Percentiles rank a stretch among this genome's conserved stretches.
These are phyloP conservation scores for Ageneiosus marmoratus DNA, from an alignment of 2,113 vertebrate genomes.

Conservation along the genomic window DNA sequence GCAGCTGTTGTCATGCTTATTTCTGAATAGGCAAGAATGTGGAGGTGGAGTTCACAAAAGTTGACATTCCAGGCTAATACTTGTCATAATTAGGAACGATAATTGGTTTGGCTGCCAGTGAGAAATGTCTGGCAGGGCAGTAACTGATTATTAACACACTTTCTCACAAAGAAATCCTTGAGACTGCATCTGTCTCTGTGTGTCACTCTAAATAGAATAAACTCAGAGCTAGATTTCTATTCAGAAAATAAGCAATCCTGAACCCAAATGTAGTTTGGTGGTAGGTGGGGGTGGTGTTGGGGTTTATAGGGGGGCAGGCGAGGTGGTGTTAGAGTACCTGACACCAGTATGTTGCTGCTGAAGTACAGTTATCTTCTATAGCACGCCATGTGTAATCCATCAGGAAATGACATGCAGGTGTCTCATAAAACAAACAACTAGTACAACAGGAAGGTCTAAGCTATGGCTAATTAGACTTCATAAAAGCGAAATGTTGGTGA, in stretches of 20 bases:
- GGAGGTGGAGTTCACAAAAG: constrained; percentile 9
- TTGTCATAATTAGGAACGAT: constrained; percentile 38
- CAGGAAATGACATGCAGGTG: constrained; percentile 60
- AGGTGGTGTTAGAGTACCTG: neutral
- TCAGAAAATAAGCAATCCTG: neutral
- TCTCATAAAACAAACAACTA: constrained; percentile 54
- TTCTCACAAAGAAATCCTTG: constrained; percentile 4
- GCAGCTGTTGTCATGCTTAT: constrained; percentile 24
- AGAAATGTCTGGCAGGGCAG: neutral
- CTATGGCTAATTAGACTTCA: constrained; percentile 52
- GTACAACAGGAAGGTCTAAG: constrained; percentile 46
- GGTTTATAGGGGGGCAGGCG: too few species aligned
- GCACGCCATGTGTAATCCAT: constrained; percentile 34
- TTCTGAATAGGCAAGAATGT: constrained; percentile 19
- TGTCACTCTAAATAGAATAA: constrained; percentile 1
- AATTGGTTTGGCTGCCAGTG: constrained; percentile 12
- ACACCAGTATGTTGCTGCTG: constrained; percentile 7
- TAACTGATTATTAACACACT: constrained; percentile 6
- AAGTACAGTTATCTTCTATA: constrained; percentile 19
- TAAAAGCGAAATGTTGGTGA: constrained; percentile 40
- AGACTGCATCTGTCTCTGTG: constrained; percentile 13
- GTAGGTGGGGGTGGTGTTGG: too few species aligned
- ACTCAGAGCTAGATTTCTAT: neutral
- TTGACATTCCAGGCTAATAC: constrained; percentile 25
- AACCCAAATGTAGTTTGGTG: neutral